Conservation (phyloP, 2,888 invertebrate genomes). For the Tetropium fuscum region DNA sequence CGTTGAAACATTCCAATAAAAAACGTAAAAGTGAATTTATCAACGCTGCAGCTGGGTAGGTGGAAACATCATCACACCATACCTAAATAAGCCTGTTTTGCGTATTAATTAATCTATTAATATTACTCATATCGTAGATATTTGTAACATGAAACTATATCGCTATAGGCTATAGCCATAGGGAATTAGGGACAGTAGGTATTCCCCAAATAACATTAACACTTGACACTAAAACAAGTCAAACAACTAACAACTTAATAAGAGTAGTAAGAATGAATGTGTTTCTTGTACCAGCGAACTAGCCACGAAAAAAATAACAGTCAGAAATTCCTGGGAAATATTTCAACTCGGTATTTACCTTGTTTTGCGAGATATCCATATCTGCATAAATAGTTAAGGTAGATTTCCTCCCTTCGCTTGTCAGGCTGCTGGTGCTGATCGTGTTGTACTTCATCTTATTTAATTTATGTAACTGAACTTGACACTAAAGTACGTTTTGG, state of each 20-base stretch:
- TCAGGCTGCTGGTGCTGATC: slow-evolving; percentile 75
- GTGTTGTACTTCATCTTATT: slow-evolving; percentile 72
- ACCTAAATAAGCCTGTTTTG: too few species aligned
- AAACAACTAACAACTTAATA: slow-evolving; percentile 16
- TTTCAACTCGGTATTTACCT: slow-evolving; percentile 69
- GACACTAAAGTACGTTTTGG: slow-evolving; percentile 26
- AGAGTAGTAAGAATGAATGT: slow-evolving; percentile 4
- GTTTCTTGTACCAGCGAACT: slow-evolving; percentile 5
- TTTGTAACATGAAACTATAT: too few species aligned
- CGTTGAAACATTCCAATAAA: too few species aligned
- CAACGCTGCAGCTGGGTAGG: too few species aligned
- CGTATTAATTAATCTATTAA: too few species aligned
- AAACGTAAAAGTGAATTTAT: too few species aligned
- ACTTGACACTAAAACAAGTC: slow-evolving; percentile 28
- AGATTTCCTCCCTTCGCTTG: slow-evolving; percentile 76
- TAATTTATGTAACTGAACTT: too few species aligned
- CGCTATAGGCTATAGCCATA: too few species aligned
- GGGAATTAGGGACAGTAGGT: too few species aligned
- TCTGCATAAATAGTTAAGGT: slow-evolving; percentile 76
- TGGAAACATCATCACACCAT: too few species aligned
- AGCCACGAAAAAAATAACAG: neutral
- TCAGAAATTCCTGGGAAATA: neutral
- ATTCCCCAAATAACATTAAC: slow-evolving; percentile 9
- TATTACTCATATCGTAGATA: too few species aligned
- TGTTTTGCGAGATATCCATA: slow-evolving; percentile 69